These are phyloP conservation scores for Eulemur rufifrons DNA, from an alignment of 2,113 vertebrate species.

Conservation along the genomic window DNA sequence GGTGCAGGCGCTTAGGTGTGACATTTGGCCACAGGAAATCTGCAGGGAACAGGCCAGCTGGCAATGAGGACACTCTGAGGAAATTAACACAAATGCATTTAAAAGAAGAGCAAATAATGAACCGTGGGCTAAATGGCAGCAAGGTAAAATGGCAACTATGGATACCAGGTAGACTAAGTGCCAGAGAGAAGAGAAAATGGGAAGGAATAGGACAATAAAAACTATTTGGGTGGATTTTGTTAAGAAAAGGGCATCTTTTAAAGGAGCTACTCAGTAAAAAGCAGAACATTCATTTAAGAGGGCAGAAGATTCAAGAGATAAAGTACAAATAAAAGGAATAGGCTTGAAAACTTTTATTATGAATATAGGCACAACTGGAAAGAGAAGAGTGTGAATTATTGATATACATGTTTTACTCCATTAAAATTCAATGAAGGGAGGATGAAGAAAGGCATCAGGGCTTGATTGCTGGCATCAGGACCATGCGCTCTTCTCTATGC, in stretches of 20 bases:
- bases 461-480: not conserved
- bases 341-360: not conserved
- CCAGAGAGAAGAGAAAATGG: constrained; percentile 72
- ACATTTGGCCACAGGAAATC: constrained; percentile 72
- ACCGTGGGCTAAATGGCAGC: constrained; percentile 73
- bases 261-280: constrained; percentile 52
- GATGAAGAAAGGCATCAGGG: not conserved
- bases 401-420: constrained; percentile 66
- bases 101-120: constrained; percentile 80
- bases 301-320: constrained; percentile 20
- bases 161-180: constrained; percentile 39
- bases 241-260: constrained; percentile 57
- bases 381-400: constrained; percentile 44
- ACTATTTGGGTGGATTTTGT: constrained; percentile 52
- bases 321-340: not conserved
- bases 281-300: not conserved
- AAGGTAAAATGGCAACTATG: constrained; percentile 66
- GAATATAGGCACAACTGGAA: not conserved
- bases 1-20: constrained; percentile 54
- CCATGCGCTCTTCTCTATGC: not conserved
- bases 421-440: constrained; percentile 29
- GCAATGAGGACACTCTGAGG: constrained; percentile 57
- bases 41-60: constrained; percentile 60
- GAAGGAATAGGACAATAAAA: constrained; percentile 50
- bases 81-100: constrained; percentile 77